These are phyloP conservation scores for Trichogramma pretiosum DNA, from an alignment of 1,140 invertebrate genomes.

Conservation along the genomic window DNA sequence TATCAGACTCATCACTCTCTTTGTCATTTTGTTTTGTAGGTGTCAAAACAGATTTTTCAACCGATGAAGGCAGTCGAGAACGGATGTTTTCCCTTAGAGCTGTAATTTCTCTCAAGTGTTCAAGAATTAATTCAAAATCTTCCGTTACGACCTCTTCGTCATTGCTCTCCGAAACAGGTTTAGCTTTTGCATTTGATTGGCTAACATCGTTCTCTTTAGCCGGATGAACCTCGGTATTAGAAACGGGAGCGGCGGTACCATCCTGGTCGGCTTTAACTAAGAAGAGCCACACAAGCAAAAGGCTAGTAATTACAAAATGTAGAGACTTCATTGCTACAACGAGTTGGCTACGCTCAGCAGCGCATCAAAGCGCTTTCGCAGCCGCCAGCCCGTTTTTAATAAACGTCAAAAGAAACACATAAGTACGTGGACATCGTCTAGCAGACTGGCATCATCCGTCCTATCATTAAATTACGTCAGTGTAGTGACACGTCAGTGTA, in stretches of 20 bases:
- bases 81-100: conserved; percentile 31
- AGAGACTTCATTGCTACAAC: conserved; percentile 28
- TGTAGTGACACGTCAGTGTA: conserved; percentile 30
- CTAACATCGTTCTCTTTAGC: background rate
- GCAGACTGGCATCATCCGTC: conserved; percentile 16
- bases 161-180: conserved; percentile 27
- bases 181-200: conserved; percentile 10
- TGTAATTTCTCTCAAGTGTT: conserved; percentile 31
- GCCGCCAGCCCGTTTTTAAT: conserved; percentile 10
- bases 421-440: conserved; percentile 32
- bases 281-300: conserved; percentile 23
- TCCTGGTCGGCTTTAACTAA: conserved; percentile 23
- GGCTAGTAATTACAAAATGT: conserved; percentile 13
- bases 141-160: conserved; percentile 25
- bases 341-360: conserved; percentile 15
- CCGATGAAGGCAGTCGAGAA: conserved; percentile 26
- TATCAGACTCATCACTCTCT: conserved; percentile 19
- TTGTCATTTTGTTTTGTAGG: conserved; percentile 22
- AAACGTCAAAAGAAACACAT: conserved; percentile 16
- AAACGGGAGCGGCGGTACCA: conserved; percentile 20
- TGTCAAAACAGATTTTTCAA: conserved; percentile 27
- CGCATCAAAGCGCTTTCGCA: conserved; percentile 18
- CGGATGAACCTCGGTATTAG: conserved; percentile 21
- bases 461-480: conserved; percentile 28
- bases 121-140: conserved; percentile 27